Base-by-base conservation (phyloP, 2,113 vertebrate species). In the Stegastes partitus region DNA sequence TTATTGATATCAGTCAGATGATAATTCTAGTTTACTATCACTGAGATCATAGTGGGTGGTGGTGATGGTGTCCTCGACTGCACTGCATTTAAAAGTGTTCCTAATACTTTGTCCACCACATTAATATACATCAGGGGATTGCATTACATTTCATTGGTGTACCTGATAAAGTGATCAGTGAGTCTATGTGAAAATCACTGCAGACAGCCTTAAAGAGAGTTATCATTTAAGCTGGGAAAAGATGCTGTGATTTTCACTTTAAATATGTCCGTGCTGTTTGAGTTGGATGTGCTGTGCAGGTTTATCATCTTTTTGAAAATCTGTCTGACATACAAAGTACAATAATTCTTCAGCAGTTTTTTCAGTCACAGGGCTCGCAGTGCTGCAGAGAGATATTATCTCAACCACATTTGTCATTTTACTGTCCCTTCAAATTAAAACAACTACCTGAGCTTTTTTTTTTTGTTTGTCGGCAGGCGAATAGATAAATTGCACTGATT, bases 401-500 rank as follows among this genome's bases (percentile, higher is more conserved):
- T 39, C 6, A 1, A 14, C 34, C 16, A 11, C 1, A 1, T 66
- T 66, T 79, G 45, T 47, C 16, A 44, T 75, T 75, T 78, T 55
- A 54, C 55, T 57, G 9, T 45, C 55, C 0, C 1, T 70, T 56
- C 39, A 62, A 72, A 78, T 71, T 12, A 76, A 76, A 73, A 56
- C 23, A 57, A 54, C 80, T 54, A 65, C 19, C 50, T 0, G 14
- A 55, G 25, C 21, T 42, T 59, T 68, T 71, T 47, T 71, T 83
- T 42, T 59, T 68, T 71, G 53, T 71, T 83, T 68, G 49, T 71
- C 44, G 49, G 10, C 47, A 45, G 2, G 44, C 22, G 63, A 82
- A 85, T 1, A 58, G 15, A 74, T 49, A 31, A 67, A 63, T 64
- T 31, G 19, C 37, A 18, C 53, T 47, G 62, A 64, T 76, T 84